Percentiles rank a stretch among this genome's conserved stretches.
phyloP scores from a whole-genome alignment of 2,888 invertebrate species.

The Nemoura dubitans region DNA sequence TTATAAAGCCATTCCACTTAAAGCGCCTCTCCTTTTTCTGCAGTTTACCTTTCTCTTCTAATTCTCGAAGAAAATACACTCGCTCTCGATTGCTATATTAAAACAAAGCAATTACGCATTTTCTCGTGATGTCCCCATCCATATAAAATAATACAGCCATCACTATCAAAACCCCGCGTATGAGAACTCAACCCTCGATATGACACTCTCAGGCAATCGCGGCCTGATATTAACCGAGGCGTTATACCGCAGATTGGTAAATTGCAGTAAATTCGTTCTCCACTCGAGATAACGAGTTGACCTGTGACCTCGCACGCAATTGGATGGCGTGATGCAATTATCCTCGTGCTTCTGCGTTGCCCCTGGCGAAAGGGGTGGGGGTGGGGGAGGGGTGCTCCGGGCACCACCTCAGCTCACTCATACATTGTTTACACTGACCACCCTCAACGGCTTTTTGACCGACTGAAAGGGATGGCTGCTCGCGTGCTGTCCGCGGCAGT shows the following conservation, averaged over 20 bases:
- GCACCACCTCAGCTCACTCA: background rate
- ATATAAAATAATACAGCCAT: background rate
- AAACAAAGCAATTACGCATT: background rate
- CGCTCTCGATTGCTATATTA: background rate
- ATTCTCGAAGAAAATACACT: background rate
- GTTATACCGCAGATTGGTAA: background rate
- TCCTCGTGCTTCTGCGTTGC: background rate
- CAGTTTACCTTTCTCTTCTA: background rate
- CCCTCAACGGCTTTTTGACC: background rate
- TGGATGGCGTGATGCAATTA: background rate
- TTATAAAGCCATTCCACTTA: slow-evolving; percentile 7
- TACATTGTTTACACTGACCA: slow-evolving; percentile 12
- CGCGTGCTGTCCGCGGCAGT: background rate
- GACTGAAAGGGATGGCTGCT: background rate
- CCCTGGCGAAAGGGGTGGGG: background rate
- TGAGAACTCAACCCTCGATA: background rate
- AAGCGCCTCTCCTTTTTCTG: background rate
- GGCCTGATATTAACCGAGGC: background rate
- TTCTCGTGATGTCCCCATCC: background rate
- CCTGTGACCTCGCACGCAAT: background rate
- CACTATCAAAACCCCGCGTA: background rate
- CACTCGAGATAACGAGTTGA: slow-evolving; percentile 1
- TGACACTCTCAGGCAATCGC: background rate
- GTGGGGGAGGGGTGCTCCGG: background rate
- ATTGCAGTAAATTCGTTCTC: slow-evolving; percentile 12